A percentile compares a stretch with the other conserved stretches of the same genome.
Evolutionary conservation across 2,888 invertebrate species (phyloP).

Genomic region (Lutraria lutraria): DNA sequence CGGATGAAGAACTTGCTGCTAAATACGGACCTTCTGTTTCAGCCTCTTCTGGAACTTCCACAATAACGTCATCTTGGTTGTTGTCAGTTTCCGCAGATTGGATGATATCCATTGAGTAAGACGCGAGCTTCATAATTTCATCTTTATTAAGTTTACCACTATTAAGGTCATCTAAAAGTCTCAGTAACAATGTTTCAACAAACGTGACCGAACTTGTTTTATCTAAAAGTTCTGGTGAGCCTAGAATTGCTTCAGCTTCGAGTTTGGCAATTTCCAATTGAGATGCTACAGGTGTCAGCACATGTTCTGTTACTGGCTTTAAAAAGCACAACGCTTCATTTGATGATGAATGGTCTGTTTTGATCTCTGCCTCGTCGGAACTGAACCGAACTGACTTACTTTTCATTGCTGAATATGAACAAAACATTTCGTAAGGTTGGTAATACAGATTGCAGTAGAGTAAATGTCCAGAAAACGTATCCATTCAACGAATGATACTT

Average conservation of each 20-base stretch:
- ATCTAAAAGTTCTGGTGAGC: conserved; percentile 52
- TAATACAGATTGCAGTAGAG: no score
- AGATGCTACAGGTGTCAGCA: conserved; percentile 75
- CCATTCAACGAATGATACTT: background rate
- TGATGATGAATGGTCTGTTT: background rate
- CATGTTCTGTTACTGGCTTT: conserved; percentile 72
- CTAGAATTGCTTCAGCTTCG: conserved; percentile 61
- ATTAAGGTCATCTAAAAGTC: conserved; percentile 74
- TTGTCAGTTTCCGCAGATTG: conserved; percentile 47
- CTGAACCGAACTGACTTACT: conserved; percentile 71
- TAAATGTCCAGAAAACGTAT: background rate
- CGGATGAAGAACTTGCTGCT: conserved; percentile 61
- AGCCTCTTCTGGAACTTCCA: conserved; percentile 43
- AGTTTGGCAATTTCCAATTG: conserved; percentile 60
- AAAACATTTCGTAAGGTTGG: background rate
- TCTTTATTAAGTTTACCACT: conserved; percentile 65
- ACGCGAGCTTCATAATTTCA: conserved; percentile 71
- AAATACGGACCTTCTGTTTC: conserved; percentile 44
- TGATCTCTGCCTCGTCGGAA: conserved; percentile 60
- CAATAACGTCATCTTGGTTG: conserved; percentile 32
- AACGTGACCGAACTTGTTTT: conserved; percentile 54
- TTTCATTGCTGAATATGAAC: conserved; percentile 49
- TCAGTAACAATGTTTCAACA: conserved; percentile 71
- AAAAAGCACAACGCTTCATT: background rate
- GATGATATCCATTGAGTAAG: conserved; percentile 70